A percentile compares a stretch with the other conserved stretches of the same genome.
These are phyloP conservation scores for Oreochromis spilurus DNA, from an alignment of 2,113 vertebrate species.

Conservation along the genomic window DNA sequence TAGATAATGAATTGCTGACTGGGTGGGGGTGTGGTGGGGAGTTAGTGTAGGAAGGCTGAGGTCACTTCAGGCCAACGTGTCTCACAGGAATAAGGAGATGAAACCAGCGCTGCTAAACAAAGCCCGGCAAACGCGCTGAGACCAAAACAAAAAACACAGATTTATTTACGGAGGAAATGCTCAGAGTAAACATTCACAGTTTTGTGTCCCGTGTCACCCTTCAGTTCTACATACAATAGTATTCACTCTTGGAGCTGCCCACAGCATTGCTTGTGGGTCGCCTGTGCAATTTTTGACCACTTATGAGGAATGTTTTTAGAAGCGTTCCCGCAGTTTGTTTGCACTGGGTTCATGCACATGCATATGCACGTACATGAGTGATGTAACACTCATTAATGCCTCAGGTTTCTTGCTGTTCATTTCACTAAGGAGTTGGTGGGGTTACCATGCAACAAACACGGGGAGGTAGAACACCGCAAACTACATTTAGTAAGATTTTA, in stretches of 20 bases:
- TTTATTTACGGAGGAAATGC: neutral
- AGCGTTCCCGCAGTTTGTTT: neutral
- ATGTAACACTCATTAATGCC: neutral
- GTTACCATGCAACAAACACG: neutral
- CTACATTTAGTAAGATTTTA: neutral
- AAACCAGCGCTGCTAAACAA: neutral
- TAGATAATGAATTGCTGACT: slow-evolving; percentile 83
- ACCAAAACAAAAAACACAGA: neutral
- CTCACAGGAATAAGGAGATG: slow-evolving; percentile 6
- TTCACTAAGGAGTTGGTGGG: neutral
- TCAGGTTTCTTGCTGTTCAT: neutral
- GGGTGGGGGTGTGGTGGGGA: neutral
- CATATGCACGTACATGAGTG: neutral
- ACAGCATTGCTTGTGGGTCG: neutral
- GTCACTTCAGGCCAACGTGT: slow-evolving; percentile 37
- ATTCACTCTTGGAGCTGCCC: neutral
- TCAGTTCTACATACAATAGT: neutral
- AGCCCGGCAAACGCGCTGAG: neutral
- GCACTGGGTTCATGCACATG: neutral
- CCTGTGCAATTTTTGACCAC: neutral
- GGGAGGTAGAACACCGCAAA: neutral
- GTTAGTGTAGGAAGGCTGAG: neutral
- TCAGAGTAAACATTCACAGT: neutral
- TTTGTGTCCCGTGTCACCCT: neutral
- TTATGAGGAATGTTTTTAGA: neutral